Percentiles rank a stretch among this genome's conserved stretches.
Conservation (phyloP, 2,113 vertebrate genomes). For the Salminus brasiliensis region DNA sequence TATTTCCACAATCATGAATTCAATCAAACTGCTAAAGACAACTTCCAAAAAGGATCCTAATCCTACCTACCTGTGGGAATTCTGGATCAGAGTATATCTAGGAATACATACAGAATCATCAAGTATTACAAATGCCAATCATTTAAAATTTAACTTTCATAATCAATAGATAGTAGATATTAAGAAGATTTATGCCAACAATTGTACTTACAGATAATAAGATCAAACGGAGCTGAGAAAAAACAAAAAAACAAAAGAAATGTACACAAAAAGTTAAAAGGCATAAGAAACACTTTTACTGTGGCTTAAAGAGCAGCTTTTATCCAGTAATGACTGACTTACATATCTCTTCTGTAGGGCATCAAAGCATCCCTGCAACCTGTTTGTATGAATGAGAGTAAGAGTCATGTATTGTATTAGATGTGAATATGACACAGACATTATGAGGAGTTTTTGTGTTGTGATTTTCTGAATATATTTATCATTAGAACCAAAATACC, state of each 20-base stretch:
- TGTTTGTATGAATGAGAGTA: conserved; percentile 59
- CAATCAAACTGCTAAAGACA: neutral
- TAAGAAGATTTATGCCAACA: neutral
- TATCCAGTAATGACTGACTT: conserved; percentile 69
- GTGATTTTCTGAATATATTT: no score
- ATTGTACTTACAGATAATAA: conserved; percentile 90
- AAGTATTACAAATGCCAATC: neutral
- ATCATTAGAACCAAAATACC: no score
- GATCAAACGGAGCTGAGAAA: conserved; percentile 84
- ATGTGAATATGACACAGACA: no score
- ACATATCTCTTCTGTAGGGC: conserved; percentile 95
- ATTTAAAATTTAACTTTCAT: neutral
- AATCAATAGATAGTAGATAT: neutral
- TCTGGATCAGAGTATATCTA: conserved; percentile 89
- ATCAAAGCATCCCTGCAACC: conserved; percentile 95
- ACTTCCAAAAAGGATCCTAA: neutral
- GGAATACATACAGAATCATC: conserved; percentile 27
- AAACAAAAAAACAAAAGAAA: conserved; percentile 31
- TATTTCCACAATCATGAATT: neutral
- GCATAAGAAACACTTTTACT: neutral
- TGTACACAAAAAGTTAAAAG: conserved; percentile 36
- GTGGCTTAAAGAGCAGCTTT: neutral
- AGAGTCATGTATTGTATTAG: no score
- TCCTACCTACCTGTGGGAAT: conserved; percentile 82
- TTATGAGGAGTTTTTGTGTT: no score